Base-by-base conservation (phyloP, 2,113 vertebrate species). In the Condylura cristata region DNA sequence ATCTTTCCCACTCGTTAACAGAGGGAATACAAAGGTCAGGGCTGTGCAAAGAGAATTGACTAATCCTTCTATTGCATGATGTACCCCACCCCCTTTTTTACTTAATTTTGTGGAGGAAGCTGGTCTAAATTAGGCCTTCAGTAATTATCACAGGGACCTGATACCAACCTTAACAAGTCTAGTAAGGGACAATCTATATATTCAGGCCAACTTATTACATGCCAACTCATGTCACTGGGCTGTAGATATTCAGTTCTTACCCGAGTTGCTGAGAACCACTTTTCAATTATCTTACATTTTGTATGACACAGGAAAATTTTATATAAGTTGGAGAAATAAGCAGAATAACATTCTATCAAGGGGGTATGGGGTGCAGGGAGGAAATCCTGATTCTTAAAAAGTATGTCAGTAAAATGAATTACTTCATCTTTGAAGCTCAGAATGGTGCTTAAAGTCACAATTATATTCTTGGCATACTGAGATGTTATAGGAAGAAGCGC, bases 161-260 rank as follows among this genome's bases (percentile, higher is more conserved):
- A 97, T 94, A 84, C 37, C 75, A 93, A 97, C 82, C 96, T 97
- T 96, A 97, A 82, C 96, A 65, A 96, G 61, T 18, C 61, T 60
- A 94, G n/a, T 91, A 97, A 97, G 71, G 56, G 89, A 26, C 79
- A 94, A 51, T 94, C 79, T 95, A 37, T 93, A 86, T 91, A 94
- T 89, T 94, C 96, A 82, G 30, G 82, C 60, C 44, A 97, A 81
- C n/a, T 96, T 96, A 97, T 97, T 94, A 96, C 95, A 94, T 86
- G 61, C 12, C 74, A 94, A 93, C 79, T 95, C 89, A 86, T 24
- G 39, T 28, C 61, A 0, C n/a, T 66, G 72, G 44, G 87, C 63
- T 87, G 74, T 30, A 85, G 58, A 90, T n/a, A 51, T 53, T 93
- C 86, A 86, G 61, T 93, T 66, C 56, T 81, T 90, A 58, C n/a